Percentiles rank a stretch among this genome's conserved stretches.
Conservation (phyloP, 2,797 vertebrate genomes). For the Corythornis leucogaster region DNA sequence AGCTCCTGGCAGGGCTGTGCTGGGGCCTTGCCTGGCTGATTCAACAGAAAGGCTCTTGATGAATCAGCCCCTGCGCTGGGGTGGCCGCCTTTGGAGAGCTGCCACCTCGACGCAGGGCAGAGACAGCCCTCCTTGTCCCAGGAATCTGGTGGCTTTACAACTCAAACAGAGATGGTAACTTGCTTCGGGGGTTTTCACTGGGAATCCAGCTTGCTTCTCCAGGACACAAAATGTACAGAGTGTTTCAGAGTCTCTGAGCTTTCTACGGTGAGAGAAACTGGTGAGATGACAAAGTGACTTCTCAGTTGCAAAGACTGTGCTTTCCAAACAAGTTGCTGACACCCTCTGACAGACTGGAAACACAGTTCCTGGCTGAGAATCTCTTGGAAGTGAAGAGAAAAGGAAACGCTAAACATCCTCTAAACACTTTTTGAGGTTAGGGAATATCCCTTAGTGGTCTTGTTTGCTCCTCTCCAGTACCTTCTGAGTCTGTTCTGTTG, state of each 20-base stretch:
- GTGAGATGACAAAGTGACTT: neutral
- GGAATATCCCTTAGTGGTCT: neutral
- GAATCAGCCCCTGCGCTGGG: neutral
- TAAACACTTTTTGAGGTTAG: neutral
- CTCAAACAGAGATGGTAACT: fast-evolving
- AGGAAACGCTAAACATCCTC: neutral
- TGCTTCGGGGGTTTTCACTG: neutral
- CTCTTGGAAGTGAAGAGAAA: neutral
- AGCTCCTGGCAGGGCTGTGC: neutral
- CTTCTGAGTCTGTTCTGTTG: neutral
- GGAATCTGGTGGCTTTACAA: neutral
- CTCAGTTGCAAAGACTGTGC: neutral
- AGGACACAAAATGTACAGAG: neutral
- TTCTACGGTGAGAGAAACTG: neutral
- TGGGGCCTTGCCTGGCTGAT: neutral
- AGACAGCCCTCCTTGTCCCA: neutral
- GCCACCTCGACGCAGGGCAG: neutral
- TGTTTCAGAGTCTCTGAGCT: neutral
- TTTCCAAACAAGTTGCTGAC: neutral
- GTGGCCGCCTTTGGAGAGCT: neutral
- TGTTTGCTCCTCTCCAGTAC: neutral
- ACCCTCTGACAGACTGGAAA: neutral
- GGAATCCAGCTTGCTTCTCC: neutral
- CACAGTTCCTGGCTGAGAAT: neutral
- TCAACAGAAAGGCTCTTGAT: neutral